Evolutionary conservation across 2,888 invertebrate genomes (phyloP).

Genomic region (Allolobophora icterica): DNA sequence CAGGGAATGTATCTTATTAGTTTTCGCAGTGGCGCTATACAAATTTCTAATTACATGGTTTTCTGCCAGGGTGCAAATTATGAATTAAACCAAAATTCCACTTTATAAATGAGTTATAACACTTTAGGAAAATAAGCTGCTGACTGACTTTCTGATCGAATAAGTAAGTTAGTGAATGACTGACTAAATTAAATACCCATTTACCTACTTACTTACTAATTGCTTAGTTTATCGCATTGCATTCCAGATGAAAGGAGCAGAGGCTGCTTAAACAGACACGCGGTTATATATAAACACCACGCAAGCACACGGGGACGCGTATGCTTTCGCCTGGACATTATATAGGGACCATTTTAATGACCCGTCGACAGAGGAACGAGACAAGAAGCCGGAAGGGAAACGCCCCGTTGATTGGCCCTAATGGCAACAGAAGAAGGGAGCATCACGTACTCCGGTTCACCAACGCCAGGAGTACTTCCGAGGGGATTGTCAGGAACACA

Average conservation of each 20-base stretch:
- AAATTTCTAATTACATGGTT: too few relatives aligned
- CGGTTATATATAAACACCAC: not conserved
- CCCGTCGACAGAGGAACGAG: not conserved
- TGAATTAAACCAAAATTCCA: not conserved
- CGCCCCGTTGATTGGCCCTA: not conserved
- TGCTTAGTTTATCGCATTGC: too few relatives aligned
- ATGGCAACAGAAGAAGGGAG: not conserved
- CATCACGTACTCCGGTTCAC: not conserved
- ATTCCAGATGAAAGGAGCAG: not conserved
- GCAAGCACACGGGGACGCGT: not conserved
- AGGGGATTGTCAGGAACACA: not conserved
- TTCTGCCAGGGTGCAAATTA: not conserved
- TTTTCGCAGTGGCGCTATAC: too few relatives aligned
- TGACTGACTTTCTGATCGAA: too few relatives aligned
- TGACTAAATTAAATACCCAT: too few relatives aligned
- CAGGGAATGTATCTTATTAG: too few relatives aligned
- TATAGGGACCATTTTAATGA: not conserved
- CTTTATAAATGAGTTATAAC: not conserved
- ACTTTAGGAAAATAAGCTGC: not conserved
- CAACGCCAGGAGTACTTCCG: not conserved
- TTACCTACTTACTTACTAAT: not conserved
- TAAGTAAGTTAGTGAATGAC: too few relatives aligned
- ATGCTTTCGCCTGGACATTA: not conserved
- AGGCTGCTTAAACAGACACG: not conserved
- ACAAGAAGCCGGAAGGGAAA: constrained; percentile 2